These are phyloP conservation scores for Hassar affinis DNA, from an alignment of 2,113 vertebrate species.

Conservation along the genomic window DNA sequence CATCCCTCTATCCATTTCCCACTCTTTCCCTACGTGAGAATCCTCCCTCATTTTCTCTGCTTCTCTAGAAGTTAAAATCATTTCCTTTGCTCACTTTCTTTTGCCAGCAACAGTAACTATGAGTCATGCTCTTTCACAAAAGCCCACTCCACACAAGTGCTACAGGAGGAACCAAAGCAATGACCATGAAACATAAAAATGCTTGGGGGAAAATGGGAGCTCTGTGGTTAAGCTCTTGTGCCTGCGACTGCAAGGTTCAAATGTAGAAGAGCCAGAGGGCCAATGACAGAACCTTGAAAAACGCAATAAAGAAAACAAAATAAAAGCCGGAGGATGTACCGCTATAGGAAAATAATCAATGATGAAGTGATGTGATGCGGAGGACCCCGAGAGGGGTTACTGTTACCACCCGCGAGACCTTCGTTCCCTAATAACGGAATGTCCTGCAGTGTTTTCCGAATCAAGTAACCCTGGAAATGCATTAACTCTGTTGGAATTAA, in stretches of 20 bases:
- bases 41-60: neutral
- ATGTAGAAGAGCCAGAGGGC: neutral
- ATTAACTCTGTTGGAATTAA: neutral
- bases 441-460: neutral
- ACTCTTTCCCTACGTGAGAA: neutral
- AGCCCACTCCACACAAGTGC: constrained; percentile 21
- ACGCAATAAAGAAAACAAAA: no score
- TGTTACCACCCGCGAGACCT: neutral
- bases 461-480: neutral
- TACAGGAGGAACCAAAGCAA: neutral
- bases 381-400: neutral
- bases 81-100: neutral
- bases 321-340: neutral
- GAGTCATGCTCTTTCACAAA: constrained; percentile 41
- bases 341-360: neutral
- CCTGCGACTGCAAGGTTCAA: no score
- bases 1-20: neutral
- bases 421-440: neutral
- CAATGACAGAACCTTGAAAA: neutral
- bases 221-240: neutral
- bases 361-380: neutral
- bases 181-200: neutral
- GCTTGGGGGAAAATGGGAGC: neutral
- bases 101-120: constrained; percentile 44
- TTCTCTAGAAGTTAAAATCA: neutral